Percentiles rank a stretch among this genome's conserved stretches.
These are phyloP conservation scores for Rhimphoctona megacephalus DNA, from an alignment of 2,888 invertebrate genomes.

Conservation along the genomic window DNA sequence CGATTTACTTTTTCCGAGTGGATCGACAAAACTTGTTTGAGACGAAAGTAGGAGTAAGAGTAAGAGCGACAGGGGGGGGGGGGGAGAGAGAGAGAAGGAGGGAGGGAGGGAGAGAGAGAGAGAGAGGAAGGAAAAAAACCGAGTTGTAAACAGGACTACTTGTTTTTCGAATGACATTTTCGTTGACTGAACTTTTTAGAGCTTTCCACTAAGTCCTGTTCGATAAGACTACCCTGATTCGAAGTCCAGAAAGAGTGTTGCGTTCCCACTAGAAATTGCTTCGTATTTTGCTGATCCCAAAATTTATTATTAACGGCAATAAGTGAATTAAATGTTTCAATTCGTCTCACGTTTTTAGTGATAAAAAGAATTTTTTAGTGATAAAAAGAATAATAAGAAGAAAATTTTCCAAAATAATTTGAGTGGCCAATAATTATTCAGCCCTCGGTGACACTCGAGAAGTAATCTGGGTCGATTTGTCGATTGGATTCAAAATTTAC, in stretches of 20 bases:
- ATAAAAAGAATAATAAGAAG: too few species aligned
- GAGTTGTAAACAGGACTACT: constrained; percentile 12
- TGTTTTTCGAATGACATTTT: neutral
- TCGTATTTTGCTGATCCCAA: neutral
- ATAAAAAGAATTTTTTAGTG: neutral
- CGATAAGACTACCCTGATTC: neutral
- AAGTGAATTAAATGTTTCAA: neutral
- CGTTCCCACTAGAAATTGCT: neutral
- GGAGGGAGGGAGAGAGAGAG: neutral
- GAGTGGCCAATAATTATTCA: neutral
- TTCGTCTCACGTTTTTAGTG: neutral
- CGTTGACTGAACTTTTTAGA: constrained; percentile 12
- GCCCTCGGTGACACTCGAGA: too few species aligned
- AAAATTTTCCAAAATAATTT: neutral
- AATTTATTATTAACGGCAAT: neutral
- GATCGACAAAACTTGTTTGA: constrained; percentile 5
- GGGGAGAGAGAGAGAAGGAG: neutral
- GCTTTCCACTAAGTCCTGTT: constrained; percentile 8
- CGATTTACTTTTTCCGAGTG: constrained; percentile 31
- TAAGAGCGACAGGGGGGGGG: neutral
- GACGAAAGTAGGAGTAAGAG: neutral
- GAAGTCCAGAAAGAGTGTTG: neutral
- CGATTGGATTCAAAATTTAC: neutral
- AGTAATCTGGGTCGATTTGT: neutral
- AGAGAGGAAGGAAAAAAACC: neutral